These are phyloP conservation scores for Noctua comes DNA, from an alignment of 2,888 invertebrate genomes.

Conservation along the genomic window DNA sequence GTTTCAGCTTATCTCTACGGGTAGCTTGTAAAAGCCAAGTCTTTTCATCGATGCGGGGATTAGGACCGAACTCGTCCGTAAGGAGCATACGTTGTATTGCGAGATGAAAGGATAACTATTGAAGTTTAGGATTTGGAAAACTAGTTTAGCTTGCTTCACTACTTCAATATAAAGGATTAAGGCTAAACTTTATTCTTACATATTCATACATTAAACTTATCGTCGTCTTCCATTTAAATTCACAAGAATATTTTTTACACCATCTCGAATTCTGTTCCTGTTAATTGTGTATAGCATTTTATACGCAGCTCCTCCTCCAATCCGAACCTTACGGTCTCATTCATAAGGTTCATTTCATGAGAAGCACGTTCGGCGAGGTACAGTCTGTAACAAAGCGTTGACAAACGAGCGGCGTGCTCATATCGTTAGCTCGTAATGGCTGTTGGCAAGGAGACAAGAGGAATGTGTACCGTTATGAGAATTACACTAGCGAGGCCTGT, in stretches of 20 bases:
- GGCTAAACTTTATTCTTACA: background rate
- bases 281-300: conserved; percentile 55
- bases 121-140: conserved; percentile 18
- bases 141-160: background rate
- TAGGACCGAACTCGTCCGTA: conserved; percentile 47
- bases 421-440: conserved; percentile 70
- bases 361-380: conserved; percentile 57
- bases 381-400: conserved; percentile 68
- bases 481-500: conserved; percentile 62
- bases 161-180: background rate
- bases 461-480: conserved; percentile 69
- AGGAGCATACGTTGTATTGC: conserved; percentile 36
- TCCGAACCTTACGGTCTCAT: conserved; percentile 22
- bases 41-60: conserved; percentile 55
- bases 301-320: conserved; percentile 5
- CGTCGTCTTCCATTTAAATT: conserved; percentile 33
- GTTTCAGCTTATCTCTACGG: conserved; percentile 64
- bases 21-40: conserved; percentile 57
- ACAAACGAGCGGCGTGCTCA: conserved; percentile 71
- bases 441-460: conserved; percentile 71
- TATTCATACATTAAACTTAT: conserved; percentile 3
- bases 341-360: conserved; percentile 60
- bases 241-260: conserved; percentile 46
- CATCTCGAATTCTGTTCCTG: conserved; percentile 47
- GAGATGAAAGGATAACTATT: conserved; percentile 41